Conservation (phyloP, 2,797 vertebrate species). For the Enteromius fasciolatus region DNA sequence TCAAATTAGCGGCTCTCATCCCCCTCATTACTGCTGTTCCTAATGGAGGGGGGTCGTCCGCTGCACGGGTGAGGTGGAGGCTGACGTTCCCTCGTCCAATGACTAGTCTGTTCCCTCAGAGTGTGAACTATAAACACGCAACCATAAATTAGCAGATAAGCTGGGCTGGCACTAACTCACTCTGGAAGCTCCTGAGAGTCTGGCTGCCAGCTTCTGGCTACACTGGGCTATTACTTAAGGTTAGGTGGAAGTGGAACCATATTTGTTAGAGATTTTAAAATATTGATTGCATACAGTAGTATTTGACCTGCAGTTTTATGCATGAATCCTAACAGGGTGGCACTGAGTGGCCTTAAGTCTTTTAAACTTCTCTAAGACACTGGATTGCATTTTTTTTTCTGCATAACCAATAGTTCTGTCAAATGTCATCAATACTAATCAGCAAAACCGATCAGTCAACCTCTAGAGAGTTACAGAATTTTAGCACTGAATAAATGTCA, state of each 20-base stretch:
- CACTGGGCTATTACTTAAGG: constrained; percentile 11
- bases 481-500: neutral
- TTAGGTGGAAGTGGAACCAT: neutral
- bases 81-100: constrained; percentile 41
- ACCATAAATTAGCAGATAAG: constrained; percentile 59
- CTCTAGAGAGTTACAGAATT: neutral
- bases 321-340: neutral
- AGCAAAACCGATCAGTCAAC: neutral
- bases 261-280: neutral
- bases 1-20: constrained; percentile 90
- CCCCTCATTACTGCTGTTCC: constrained; percentile 90
- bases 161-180: constrained; percentile 29
- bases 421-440: neutral
- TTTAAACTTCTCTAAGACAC: neutral
- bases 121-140: constrained; percentile 36
- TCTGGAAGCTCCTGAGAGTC: constrained; percentile 35
- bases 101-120: constrained; percentile 45
- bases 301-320: neutral
- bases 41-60: constrained; percentile 60
- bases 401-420: neutral
- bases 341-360: neutral
- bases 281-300: neutral
- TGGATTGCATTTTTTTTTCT: neutral
- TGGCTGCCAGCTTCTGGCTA: constrained; percentile 39
- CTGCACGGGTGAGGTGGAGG: constrained; percentile 45